Percentiles rank a stretch among this genome's conserved stretches.
These are phyloP conservation scores for Syndactyla subalaris DNA, from an alignment of 2,797 vertebrate species.

Conservation along the genomic window DNA sequence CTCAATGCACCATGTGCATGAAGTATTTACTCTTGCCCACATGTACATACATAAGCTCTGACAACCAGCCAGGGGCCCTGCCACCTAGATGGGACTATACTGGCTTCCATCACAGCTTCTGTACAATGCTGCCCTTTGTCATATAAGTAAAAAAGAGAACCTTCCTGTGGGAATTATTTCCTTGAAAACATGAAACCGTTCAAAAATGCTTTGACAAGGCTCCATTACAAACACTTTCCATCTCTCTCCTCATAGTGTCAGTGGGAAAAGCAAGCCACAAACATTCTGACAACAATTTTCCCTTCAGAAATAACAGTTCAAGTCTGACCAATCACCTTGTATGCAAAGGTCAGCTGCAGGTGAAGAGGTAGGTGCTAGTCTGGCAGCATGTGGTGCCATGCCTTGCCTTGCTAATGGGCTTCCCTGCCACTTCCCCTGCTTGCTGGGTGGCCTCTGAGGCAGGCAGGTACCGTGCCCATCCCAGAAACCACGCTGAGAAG, in stretches of 20 bases:
- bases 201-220: not conserved
- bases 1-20: not conserved
- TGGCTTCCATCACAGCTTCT: not conserved
- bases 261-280: not conserved
- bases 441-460: not conserved
- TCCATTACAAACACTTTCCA: not conserved
- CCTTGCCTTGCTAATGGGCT: not conserved
- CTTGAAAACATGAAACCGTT: not conserved
- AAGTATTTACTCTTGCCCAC: not conserved
- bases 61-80: not conserved
- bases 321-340: accelerated
- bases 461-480: not conserved
- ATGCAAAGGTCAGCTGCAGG: not conserved
- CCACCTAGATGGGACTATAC: no score
- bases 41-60: not conserved
- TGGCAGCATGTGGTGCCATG: not conserved
- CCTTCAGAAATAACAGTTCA: not conserved
- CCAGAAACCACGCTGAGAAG: not conserved
- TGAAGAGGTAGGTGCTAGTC: not conserved
- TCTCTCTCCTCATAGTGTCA: not conserved
- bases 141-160: not conserved
- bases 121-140: not conserved
- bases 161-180: not conserved
- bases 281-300: not conserved
- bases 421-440: not conserved